Evolutionary conservation across 2,888 invertebrate genomes (phyloP).

Genomic region (Himalopsyche japonica): DNA sequence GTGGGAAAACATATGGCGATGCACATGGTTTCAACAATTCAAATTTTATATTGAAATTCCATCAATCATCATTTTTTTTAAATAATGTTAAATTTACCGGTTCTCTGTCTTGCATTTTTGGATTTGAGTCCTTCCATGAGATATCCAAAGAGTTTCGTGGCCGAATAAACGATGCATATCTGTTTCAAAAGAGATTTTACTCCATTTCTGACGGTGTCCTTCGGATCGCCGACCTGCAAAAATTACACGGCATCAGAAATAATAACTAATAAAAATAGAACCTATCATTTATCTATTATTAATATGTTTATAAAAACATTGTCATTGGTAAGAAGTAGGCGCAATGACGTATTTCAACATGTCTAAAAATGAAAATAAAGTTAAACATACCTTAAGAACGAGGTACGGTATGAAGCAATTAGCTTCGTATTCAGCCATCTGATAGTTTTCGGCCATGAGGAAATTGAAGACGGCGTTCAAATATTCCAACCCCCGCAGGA

Average conservation of each 20-base stretch:
- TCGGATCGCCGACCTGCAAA: slow-evolving; percentile 86
- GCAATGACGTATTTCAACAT: neutral
- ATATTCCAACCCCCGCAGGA: slow-evolving; percentile 94
- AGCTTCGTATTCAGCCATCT: slow-evolving; percentile 89
- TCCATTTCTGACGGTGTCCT: slow-evolving; percentile 90
- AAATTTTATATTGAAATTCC: too few relatives aligned
- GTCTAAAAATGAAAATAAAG: slow-evolving; percentile 15
- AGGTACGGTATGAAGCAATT: slow-evolving; percentile 94
- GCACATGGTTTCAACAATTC: too few relatives aligned
- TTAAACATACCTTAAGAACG: slow-evolving; percentile 74
- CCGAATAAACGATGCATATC: slow-evolving; percentile 84
- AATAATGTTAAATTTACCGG: slow-evolving; percentile 58
- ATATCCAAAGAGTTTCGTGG: slow-evolving; percentile 85
- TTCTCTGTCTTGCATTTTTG: slow-evolving; percentile 94
- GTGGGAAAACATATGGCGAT: neutral
- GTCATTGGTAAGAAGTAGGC: neutral
- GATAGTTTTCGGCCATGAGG: slow-evolving; percentile 79
- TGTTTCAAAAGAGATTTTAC: slow-evolving; percentile 84
- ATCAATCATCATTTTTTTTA: too few relatives aligned
- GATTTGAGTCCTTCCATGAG: slow-evolving; percentile 95
- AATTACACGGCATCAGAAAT: neutral
- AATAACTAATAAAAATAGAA: neutral
- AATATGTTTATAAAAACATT: too few relatives aligned
- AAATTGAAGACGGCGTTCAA: slow-evolving; percentile 80
- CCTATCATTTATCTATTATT: too few relatives aligned